phyloP scores from a whole-genome alignment of 2,888 invertebrate species.

The Dasysyrphus albostriatus region DNA sequence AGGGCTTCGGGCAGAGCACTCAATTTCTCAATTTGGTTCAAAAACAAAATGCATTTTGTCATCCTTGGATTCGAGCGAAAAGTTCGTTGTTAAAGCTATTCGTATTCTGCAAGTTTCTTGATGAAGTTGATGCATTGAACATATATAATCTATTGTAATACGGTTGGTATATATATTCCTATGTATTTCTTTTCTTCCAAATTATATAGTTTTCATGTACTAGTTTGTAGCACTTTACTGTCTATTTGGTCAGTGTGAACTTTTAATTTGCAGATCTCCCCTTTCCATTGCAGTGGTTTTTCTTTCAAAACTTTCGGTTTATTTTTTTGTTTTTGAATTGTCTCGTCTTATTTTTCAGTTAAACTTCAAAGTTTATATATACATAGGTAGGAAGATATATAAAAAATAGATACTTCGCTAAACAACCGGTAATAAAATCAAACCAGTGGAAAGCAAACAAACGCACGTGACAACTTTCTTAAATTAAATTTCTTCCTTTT shows the following conservation, averaged over 20 bases:
- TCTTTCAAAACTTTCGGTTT: not conserved
- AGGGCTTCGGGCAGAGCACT: not conserved
- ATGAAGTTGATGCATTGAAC: not conserved
- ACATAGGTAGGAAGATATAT: too few relatives aligned
- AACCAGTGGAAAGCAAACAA: conserved; percentile 5
- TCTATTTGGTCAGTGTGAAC: not conserved
- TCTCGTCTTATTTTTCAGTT: not conserved
- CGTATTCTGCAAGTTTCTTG: not conserved
- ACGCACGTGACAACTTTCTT: conserved; percentile 11
- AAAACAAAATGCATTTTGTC: conserved; percentile 23
- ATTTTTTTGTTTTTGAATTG: not conserved
- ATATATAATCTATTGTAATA: not conserved
- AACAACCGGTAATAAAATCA: conserved; percentile 27
- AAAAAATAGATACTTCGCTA: not conserved
- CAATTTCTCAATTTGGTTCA: not conserved
- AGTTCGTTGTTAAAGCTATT: not conserved
- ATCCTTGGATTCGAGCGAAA: conserved; percentile 1
- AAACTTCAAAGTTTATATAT: not conserved
- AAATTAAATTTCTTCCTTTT: conserved; percentile 18
- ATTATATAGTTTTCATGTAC: not conserved
- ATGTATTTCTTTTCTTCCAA: not conserved
- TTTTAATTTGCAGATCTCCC: not conserved
- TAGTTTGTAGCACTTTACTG: conserved; percentile 7
- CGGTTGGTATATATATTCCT: too few relatives aligned
- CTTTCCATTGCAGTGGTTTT: not conserved